Base-by-base conservation (phyloP, 2,888 invertebrate species). In the Pristionchus maxplancki region DNA sequence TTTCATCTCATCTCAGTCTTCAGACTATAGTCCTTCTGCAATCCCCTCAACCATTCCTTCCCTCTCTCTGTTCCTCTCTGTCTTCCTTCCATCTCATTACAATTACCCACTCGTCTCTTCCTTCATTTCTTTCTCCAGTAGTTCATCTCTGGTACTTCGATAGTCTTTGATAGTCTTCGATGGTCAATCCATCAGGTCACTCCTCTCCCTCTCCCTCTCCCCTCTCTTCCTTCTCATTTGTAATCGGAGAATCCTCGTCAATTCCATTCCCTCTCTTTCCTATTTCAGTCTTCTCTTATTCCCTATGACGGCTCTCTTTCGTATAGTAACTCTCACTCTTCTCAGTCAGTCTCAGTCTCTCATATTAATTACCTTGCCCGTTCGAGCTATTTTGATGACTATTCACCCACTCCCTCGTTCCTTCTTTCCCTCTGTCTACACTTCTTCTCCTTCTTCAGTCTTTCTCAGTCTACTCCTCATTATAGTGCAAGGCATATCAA, bases 221-320 rank as follows among this genome's bases (percentile, higher is more conserved):
- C 53, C 81, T 34, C 74, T 74, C 74, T 74, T 74, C n/a, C 58
- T n/a, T 58, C 58, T 71, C 71, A 71, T 71, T 71, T 71, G 71
- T 71, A 71, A 71, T 71, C 15, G 37, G 71, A 71, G 71, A 71
- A 20, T 71, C 71, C 20, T 34, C 37, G 34, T 37, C 71, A 71
- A 37, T 71, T 37, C 71, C 31, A 37, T 71, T 34, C 67, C 28
- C 67, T 34, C 34, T 13, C 67, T 34, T 67, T 20, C 71, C 71
- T 71, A 71, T 71, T 71, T 71, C 71, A 40, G 71, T 71, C 71
- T 71, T 71, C 71, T 20, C 71, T 71, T 28, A 34, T 31, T 67
- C 15, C 67, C 28, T 11, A 64, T 64, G 71, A 71, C 71, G 71
- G 34, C 37, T 71, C 71, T 71, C 37, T 24, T 34, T 71, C 71